These are phyloP conservation scores for Propithecus coquereli DNA, from an alignment of 2,113 vertebrate genomes.

Conservation along the genomic window DNA sequence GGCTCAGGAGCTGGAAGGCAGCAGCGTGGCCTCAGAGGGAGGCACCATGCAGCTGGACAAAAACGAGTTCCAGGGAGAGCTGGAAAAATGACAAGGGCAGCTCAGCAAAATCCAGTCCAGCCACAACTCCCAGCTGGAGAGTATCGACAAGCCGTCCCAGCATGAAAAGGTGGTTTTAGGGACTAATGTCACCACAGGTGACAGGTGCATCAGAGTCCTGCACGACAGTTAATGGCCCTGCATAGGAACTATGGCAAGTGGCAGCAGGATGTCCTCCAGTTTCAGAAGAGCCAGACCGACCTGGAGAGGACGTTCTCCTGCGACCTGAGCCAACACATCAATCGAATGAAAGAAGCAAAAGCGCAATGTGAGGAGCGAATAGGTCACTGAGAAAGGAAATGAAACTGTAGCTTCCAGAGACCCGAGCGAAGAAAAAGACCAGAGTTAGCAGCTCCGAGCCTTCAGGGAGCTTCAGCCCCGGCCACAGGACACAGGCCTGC, in stretches of 20 bases:
- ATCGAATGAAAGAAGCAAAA: fast-evolving
- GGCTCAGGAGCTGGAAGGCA: neutral
- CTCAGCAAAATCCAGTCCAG: neutral
- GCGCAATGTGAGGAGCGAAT: neutral
- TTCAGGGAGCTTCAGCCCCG: neutral
- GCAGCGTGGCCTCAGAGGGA: neutral
- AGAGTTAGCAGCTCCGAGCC: neutral
- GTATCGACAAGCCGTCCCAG: neutral
- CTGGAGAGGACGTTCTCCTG: constrained; percentile 90
- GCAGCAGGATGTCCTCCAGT: constrained; percentile 87
- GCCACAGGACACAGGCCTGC: neutral
- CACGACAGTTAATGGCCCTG: constrained; percentile 81
- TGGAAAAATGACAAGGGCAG: neutral
- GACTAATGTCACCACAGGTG: neutral
- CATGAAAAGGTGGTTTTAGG: neutral
- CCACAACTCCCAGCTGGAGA: neutral
- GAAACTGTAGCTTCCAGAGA: neutral
- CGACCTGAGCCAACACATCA: constrained; percentile 80
- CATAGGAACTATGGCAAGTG: constrained; percentile 84
- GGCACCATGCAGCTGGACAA: neutral
- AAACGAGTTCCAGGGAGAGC: neutral
- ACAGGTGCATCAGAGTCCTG: neutral
- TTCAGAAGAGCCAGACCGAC: constrained; percentile 89
- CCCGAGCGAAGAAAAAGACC: neutral
- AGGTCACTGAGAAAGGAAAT: neutral